Base-by-base conservation (phyloP, 2,888 invertebrate genomes). In the Drosophila gaucha region DNA sequence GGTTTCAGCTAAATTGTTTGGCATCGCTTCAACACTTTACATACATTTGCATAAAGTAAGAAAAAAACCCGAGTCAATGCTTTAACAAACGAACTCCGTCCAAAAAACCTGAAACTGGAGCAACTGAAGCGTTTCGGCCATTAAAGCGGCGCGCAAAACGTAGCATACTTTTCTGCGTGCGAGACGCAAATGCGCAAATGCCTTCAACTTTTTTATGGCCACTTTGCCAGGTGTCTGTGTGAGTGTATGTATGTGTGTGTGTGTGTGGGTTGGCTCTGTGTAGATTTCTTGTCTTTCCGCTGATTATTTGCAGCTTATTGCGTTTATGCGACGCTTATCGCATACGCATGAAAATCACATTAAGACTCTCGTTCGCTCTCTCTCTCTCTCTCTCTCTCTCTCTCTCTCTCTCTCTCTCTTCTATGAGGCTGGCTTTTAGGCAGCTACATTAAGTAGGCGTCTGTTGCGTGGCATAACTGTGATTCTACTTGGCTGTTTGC, bases 261-360 rank as follows among this genome's bases (percentile, higher is more conserved):
- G n/a, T 55, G 49, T 28, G 28, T 6, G 20, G 8, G n/a, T 31
- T 33, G 36, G 28, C 26, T 50, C 46, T 64, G 35, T 47, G 57
- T 65, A 60, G 68, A 68, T 69, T 68, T 67, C 73, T 77, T 77
- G 74, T 77, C 67, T 72, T 72, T 35, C 50, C 62, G 68, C 75
- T 78, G 75, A 84, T 82, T 82, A 85, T 85, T 78, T 82, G 78
- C 73, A 71, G 82, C 83, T 87, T 87, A 87, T 74, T 78, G 85
- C 85, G 66, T 72, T 82, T 78, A 87, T 86, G 80, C 71, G 67
- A 67, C 59, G 82, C 72, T 82, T 87, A 87, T 83, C 88, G 73
- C 85, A 75, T 75, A 85, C 79, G 67, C 78, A 75, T 75, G 73
- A 82, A 78, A 87, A 87, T 83, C 78, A 82, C 86, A 76, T 82